Evolutionary conservation across 2,888 invertebrate genomes (phyloP).

Genomic region (Synanthedon vespiformis): DNA sequence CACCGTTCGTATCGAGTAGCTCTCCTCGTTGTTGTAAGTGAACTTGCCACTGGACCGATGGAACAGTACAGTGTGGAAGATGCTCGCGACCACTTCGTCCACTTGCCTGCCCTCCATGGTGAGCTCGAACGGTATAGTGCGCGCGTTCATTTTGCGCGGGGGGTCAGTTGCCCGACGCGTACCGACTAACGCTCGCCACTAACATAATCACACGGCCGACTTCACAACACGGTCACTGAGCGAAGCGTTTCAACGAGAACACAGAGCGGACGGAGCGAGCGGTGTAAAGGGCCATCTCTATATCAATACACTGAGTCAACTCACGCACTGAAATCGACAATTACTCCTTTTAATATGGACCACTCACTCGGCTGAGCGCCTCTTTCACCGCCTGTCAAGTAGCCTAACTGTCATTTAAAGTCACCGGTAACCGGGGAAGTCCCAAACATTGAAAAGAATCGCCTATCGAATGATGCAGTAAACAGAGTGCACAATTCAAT

Average conservation of each 20-base stretch:
- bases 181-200: constrained; percentile 18
- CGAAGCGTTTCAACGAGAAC: constrained; percentile 11
- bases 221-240: constrained; percentile 20
- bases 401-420: no score
- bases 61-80: constrained; percentile 93
- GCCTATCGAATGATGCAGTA: no score
- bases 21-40: constrained; percentile 92
- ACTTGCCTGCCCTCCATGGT: constrained; percentile 92
- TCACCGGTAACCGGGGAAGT: no score
- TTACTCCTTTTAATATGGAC: constrained; percentile 34
- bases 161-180: constrained; percentile 20
- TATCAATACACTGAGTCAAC: constrained; percentile 34
- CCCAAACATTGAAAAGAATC: no score
- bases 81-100: constrained; percentile 90
- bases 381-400: no score
- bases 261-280: constrained; percentile 13
- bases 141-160: constrained; percentile 78
- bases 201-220: constrained; percentile 37
- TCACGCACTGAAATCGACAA: constrained; percentile 61
- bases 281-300: constrained; percentile 36
- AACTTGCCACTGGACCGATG: constrained; percentile 94
- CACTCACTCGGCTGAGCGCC: no score
- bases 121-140: constrained; percentile 83
- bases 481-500: no score
- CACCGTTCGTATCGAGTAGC: constrained; percentile 95